Evolutionary conservation across 2,797 vertebrate genomes (phyloP).

Genomic region (Lithobates pipiens): DNA sequence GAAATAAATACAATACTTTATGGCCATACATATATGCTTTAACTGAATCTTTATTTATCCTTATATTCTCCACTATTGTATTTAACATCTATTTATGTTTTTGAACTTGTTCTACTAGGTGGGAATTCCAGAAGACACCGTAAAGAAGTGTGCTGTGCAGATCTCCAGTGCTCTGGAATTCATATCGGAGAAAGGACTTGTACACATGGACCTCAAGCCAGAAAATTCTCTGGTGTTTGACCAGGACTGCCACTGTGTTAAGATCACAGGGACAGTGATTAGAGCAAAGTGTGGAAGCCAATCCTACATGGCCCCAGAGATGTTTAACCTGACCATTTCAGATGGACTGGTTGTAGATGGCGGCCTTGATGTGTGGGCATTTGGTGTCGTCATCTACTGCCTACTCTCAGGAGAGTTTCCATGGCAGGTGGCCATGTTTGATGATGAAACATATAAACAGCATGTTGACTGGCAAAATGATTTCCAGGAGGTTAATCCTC

Average conservation of each 20-base stretch:
- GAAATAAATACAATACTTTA: too few species aligned
- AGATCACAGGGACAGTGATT: not conserved
- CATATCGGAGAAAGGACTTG: not conserved
- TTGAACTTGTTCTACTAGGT: not conserved
- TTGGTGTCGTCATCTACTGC: not conserved
- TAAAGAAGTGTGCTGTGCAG: not conserved
- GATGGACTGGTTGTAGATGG: not conserved
- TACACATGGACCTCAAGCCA: not conserved
- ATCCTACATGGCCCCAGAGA: not conserved
- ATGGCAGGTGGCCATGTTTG: not conserved
- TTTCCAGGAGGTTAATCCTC: not conserved
- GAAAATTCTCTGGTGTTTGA: slow-evolving; percentile 3
- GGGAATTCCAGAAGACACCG: not conserved
- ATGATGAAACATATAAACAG: not conserved
- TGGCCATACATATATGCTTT: too few species aligned
- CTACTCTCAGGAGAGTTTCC: not conserved
- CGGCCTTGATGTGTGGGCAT: not conserved
- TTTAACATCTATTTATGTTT: not conserved
- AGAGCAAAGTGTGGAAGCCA: not conserved
- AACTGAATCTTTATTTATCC: too few species aligned
- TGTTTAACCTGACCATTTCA: not conserved
- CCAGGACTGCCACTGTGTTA: not conserved
- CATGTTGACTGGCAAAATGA: not conserved
- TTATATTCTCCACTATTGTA: too few species aligned
- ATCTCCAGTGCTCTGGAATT: not conserved